phyloP scores from a whole-genome alignment of 2,888 invertebrate species.

The Anoncus sp. region DNA sequence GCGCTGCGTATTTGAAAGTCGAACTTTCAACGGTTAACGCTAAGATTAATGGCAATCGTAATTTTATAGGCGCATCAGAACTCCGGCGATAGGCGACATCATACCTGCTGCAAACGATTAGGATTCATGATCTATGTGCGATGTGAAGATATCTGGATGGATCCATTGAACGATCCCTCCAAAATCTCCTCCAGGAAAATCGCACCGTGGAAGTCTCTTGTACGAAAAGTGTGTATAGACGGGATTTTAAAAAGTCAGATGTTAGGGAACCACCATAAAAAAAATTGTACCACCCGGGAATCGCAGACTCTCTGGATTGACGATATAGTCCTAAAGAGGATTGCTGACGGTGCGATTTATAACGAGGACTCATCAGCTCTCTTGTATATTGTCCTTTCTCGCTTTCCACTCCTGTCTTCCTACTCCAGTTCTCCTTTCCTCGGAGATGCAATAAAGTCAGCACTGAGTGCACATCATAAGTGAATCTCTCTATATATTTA shows the following conservation, averaged over 20 bases:
- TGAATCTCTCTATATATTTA: neutral
- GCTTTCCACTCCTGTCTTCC: neutral
- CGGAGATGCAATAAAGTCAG: constrained; percentile 39
- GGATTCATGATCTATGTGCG: neutral
- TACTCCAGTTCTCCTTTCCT: neutral
- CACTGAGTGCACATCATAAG: constrained; percentile 8
- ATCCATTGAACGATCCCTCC: neutral
- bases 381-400: neutral
- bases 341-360: constrained; percentile 1
- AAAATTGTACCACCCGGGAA: constrained; percentile 6
- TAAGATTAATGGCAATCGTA: neutral
- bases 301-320: constrained; percentile 7
- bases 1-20: neutral
- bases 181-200: neutral
- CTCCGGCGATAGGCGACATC: too few relatives aligned
- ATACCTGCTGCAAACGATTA: neutral
- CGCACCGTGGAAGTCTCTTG: neutral
- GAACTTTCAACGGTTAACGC: neutral
- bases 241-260: constrained; percentile 7
- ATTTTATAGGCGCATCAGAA: too few relatives aligned
- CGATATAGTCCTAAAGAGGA: constrained; percentile 24
- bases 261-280: constrained; percentile 9
- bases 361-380: neutral
- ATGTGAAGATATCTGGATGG: too few relatives aligned
- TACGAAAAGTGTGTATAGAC: neutral